These are phyloP conservation scores for Pocota personata DNA, from an alignment of 2,888 invertebrate species.

Conservation along the genomic window DNA sequence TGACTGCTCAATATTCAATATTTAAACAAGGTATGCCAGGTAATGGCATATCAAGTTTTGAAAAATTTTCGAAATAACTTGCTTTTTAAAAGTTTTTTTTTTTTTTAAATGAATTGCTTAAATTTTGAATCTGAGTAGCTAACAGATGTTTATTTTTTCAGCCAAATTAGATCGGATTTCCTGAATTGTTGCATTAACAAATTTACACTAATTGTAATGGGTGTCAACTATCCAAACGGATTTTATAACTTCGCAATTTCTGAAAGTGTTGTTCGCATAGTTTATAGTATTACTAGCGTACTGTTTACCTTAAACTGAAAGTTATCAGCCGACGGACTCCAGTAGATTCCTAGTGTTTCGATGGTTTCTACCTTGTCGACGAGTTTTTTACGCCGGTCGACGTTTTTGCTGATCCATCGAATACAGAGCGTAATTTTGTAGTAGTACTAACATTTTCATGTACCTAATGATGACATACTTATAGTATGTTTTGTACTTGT, in stretches of 20 bases:
- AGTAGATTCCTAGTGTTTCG: conserved; percentile 28
- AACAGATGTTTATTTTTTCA: too few relatives aligned
- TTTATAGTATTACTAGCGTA: not conserved
- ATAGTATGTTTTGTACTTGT: not conserved
- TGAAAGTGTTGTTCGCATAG: conserved; percentile 1
- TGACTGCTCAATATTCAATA: too few relatives aligned
- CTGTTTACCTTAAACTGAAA: conserved; percentile 32
- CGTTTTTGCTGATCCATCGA: conserved; percentile 2
- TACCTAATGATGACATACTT: not conserved
- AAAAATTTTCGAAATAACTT: too few relatives aligned
- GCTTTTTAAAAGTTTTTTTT: too few relatives aligned
- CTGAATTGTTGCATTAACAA: conserved; percentile 6
- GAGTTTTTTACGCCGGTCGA: not conserved
- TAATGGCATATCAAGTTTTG: too few relatives aligned
- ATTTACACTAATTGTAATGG: conserved; percentile 1
- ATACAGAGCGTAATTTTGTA: too few relatives aligned
- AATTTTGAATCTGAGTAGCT: too few relatives aligned
- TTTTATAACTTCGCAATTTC: conserved; percentile 6
- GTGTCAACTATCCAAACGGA: conserved; percentile 4
- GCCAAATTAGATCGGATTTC: too few relatives aligned
- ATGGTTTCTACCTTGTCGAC: conserved; percentile 15
- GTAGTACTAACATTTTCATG: not conserved
- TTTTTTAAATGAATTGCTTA: too few relatives aligned
- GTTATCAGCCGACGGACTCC: conserved; percentile 6
- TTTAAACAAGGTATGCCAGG: too few relatives aligned